Percentiles rank a stretch among this genome's conserved stretches.
Conservation (phyloP, 2,113 vertebrate species). For the Sander lucioperca region DNA sequence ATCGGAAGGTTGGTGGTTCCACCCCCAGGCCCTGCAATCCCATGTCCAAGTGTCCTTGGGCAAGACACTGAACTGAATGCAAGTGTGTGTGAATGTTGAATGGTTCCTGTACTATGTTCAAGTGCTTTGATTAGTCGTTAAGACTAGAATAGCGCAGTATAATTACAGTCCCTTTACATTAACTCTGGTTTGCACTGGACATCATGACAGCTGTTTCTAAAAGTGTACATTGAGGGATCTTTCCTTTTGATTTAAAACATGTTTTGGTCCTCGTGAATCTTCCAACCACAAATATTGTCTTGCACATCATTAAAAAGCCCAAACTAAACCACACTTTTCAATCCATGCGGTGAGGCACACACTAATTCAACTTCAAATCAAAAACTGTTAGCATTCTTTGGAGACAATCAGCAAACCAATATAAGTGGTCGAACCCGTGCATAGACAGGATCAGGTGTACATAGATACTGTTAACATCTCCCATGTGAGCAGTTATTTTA, state of each 20-base stretch:
- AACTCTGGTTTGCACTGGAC: background rate
- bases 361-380: background rate
- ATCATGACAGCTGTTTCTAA: background rate
- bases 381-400: background rate
- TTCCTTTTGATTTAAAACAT: background rate
- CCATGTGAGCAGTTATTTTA: background rate
- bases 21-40: too few relatives aligned
- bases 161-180: too few relatives aligned
- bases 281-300: background rate
- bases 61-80: too few relatives aligned
- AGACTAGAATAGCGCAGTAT: too few relatives aligned
- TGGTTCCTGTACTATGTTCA: too few relatives aligned
- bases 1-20: too few relatives aligned
- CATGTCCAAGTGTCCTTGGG: too few relatives aligned
- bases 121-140: too few relatives aligned
- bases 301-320: background rate
- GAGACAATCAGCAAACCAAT: background rate
- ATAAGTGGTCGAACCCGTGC: background rate
- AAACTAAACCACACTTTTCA: background rate
- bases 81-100: too few relatives aligned
- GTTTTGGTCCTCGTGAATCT: background rate
- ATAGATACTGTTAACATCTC: too few relatives aligned
- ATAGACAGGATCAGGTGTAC: background rate
- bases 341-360: slow-evolving; percentile 23
- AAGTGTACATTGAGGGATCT: background rate